These are phyloP conservation scores for Acanthornis magna DNA, from an alignment of 2,797 vertebrate genomes.

Conservation along the genomic window DNA sequence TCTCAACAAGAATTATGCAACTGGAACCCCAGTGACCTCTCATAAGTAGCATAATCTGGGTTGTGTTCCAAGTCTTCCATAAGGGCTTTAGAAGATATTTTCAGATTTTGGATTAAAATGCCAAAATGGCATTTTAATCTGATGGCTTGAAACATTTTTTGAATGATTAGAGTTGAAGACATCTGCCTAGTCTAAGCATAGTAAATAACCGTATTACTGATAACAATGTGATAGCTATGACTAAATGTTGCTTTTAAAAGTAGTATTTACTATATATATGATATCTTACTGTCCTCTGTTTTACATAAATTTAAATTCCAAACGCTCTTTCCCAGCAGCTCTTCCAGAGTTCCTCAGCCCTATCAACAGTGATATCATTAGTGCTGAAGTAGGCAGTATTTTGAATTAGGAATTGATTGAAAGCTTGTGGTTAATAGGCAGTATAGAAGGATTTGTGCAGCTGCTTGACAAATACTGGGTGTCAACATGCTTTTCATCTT, in stretches of 20 bases:
- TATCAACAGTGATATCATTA: not conserved
- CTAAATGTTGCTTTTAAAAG: not conserved
- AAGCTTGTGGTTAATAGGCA: not conserved
- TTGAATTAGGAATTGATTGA: not conserved
- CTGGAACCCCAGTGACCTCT: constrained; percentile 1
- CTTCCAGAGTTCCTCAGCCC: not conserved
- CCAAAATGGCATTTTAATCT: constrained; percentile 51
- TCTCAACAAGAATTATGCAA: constrained; percentile 32
- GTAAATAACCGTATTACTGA: not conserved
- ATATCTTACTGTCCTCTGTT: not conserved
- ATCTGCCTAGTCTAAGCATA: not conserved
- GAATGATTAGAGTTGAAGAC: not conserved
- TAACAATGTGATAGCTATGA: not conserved
- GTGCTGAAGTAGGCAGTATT: not conserved
- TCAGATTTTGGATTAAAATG: constrained; percentile 61
- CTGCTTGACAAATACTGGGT: not conserved
- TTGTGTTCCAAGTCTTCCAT: constrained; percentile 18
- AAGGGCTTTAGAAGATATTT: constrained; percentile 55
- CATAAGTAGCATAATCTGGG: constrained; percentile 18
- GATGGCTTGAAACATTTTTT: constrained; percentile 25
- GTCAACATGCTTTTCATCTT: not conserved
- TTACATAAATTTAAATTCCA: not conserved
- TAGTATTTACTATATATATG: not conserved
- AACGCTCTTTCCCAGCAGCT: not conserved
- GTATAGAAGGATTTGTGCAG: not conserved